Evolutionary conservation across 2,888 invertebrate genomes (phyloP), one percentile per base, ranked within the genome.

Genomic region (Anorthoa munda): DNA sequence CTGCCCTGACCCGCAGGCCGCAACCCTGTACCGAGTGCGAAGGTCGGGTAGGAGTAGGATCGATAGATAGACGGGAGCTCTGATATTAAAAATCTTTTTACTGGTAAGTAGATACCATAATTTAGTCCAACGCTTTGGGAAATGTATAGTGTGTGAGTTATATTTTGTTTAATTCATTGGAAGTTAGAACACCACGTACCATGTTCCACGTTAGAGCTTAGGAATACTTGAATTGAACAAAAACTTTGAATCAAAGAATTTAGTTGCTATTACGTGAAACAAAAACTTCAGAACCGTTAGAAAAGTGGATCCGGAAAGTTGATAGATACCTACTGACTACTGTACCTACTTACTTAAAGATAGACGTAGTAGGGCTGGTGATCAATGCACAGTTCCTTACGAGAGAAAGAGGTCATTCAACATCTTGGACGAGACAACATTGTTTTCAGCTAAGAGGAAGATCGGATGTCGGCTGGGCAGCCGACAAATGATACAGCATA

Each of bases 1-100:
- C 74, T 17, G 58, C 1, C 13, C 39, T 78, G 66, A 82, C 79
- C 74, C 77, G 50, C 56, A 67, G 50, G 39, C 75, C 51, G 48
- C 58, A 64, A 70, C 31, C 45, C 65, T 59, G 59, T 46, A 17
- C 17, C 2, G 15, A 23, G n/a, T 0, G 39, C 58, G 82, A 68
- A 79, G 71, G 80, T 75, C 72, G 58, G 21, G 2, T 39, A 61
- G 71, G 67, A 79, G 23, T 11, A 39, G 51, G 46, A 66, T 75
- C 58, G 39, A 81, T 71, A 70, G 11, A 51, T 4, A 15, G 5
- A 55, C 26, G 17, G 17, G 13, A 70, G 13, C 26, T 13, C 9
- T 23, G 17, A n/a, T 46, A 48, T 18, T 39, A 23, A 12, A 21
- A 46, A 26, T 31, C 31, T 31, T 31, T 31, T 31, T 31, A 53